A percentile compares a stretch with the other conserved stretches of the same genome.
Conservation (phyloP, 2,797 vertebrate genomes). For the Morus bassanus region DNA sequence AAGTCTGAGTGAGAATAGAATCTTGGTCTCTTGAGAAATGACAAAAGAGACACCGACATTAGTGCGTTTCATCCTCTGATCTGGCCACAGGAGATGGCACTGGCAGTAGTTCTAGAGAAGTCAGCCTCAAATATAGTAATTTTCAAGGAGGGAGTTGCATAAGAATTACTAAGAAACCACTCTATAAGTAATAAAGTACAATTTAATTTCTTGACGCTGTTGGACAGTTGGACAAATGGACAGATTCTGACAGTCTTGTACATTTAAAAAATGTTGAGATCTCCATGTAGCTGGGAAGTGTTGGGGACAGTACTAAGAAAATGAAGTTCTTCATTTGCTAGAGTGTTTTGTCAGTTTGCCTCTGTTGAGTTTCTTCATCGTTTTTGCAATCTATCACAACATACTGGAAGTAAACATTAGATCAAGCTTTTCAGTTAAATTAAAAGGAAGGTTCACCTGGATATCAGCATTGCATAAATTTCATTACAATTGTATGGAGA, state of each 20-base stretch:
- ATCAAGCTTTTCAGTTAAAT: not conserved
- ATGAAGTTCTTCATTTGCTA: not conserved
- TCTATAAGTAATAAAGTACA: not conserved
- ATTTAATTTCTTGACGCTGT: not conserved
- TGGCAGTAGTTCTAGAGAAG: not conserved
- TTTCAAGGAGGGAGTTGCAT: not conserved
- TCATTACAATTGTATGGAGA: not conserved
- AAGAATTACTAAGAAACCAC: not conserved
- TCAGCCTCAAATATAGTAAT: not conserved
- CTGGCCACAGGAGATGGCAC: not conserved
- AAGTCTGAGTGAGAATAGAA: conserved; percentile 12
- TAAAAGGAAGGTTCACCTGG: not conserved
- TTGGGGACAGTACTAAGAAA: not conserved
- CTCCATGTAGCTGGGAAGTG: not conserved
- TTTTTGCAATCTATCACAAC: not conserved
- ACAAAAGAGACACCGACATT: not conserved
- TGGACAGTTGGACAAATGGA: not conserved
- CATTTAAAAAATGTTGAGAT: not conserved
- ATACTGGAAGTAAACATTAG: not conserved
- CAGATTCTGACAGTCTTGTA: not conserved
- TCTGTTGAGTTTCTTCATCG: not conserved
- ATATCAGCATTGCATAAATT: not conserved
- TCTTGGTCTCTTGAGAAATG: not conserved
- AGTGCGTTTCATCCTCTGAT: not conserved
- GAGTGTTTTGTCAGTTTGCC: not conserved